phyloP scores from a whole-genome alignment of 2,888 invertebrate species.

The Nezara viridula region DNA sequence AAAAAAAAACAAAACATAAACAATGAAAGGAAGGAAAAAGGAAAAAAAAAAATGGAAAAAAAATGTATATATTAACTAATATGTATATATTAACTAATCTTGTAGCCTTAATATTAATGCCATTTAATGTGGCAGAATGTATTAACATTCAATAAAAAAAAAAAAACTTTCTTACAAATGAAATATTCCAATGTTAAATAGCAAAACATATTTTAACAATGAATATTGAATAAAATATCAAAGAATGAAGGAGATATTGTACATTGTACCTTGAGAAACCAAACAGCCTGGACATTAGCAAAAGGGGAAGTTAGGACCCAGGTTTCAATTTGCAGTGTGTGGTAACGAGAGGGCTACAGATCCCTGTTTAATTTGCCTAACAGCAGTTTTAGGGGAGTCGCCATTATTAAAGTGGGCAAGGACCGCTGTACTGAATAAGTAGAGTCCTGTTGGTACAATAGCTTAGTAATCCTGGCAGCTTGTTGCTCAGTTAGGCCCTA shows the following conservation, averaged over 20 bases:
- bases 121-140: no score
- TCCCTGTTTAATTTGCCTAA: conserved; percentile 33
- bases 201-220: not conserved
- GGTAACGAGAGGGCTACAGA: conserved; percentile 15
- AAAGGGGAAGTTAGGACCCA: not conserved
- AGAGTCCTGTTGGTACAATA: not conserved
- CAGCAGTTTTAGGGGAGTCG: conserved; percentile 20
- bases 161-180: no score
- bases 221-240: not conserved
- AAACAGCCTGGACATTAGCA: not conserved
- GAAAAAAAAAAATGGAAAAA: no score
- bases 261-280: not conserved
- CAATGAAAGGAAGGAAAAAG: no score
- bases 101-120: no score
- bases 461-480: not conserved
- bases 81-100: no score
- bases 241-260: not conserved
- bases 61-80: no score
- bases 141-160: no score
- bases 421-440: not conserved
- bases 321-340: conserved; percentile 10
- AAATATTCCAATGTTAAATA: no score
- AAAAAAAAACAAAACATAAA: no score
- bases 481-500: not conserved
- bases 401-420: not conserved